Evolutionary conservation across 2,113 vertebrate genomes (phyloP), one percentile per base, ranked within the genome.

Genomic region (Mormoops blainvillei): DNA sequence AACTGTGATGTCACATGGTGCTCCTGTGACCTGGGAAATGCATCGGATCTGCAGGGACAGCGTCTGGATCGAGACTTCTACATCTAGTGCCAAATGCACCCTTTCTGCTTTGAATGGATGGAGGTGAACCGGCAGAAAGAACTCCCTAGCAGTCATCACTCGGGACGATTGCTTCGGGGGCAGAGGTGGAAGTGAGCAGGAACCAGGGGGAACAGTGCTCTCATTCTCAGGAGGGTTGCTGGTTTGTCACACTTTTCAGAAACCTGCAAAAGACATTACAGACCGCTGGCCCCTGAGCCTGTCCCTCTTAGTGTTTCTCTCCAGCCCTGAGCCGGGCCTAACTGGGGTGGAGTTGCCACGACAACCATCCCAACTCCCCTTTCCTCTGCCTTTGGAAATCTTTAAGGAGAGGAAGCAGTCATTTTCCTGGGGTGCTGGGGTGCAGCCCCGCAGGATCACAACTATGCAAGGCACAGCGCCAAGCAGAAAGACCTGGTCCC

Each of bases 1-100:
- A 28, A 15, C 61, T 5, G 18, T 6, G 19, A 4, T 0, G 5
- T 22, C 26, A 1, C 26, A 1, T 4, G 0, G 16, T 1, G 36
- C 28, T 18, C 6, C 0, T 0, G 58, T 9, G 8, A 14, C 52
- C 52, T 22, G 19, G 63, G 8, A 9, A 38, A 19, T 50, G 13
- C 16, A 1, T 16, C 18, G 0, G 31, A 0, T 9, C 4, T 6
- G 41, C 18, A 1, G 89, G 28, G 63, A 56, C 28, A 22, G 33
- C 31, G 4, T 63, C 96, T 84, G 73, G 24, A 65, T 0, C 0
- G 5, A 63, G 26, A 18, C 61, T 19, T 4, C 28, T 3, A 0
- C 56, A 20, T 36, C 83, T 48, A 19, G 20, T 33, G 33, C 74
- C 56, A 26, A 36, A 80, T 19, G 13, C 33, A 43, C 33, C 70